Percentiles rank a stretch among this genome's conserved stretches.
Evolutionary conservation across 1,140 invertebrate genomes (phyloP).

Genomic region (Bombus cullumanus): DNA sequence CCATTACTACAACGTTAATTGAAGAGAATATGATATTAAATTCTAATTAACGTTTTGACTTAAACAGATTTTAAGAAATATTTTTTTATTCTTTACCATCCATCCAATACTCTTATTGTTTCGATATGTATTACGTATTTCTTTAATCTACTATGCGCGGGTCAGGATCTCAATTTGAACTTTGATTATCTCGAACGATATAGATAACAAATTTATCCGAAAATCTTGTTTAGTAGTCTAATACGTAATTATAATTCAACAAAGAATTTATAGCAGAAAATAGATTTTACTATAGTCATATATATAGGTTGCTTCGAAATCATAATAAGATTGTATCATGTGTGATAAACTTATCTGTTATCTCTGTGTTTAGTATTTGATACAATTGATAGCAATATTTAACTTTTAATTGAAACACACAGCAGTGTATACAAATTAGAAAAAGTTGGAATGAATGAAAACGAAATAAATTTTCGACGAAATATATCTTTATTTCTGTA

Average conservation of each 20-base stretch:
- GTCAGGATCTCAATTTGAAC: constrained; percentile 28
- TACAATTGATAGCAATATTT: background rate
- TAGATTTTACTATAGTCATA: background rate
- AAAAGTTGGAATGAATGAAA: background rate
- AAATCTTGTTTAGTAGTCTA: background rate
- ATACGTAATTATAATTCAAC: background rate
- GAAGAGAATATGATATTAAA: constrained; percentile 14
- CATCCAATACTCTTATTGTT: background rate
- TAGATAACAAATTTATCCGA: background rate
- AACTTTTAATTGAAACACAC: background rate
- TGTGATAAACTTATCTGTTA: background rate
- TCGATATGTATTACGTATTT: background rate
- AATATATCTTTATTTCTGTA: constrained; percentile 68
- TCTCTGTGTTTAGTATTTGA: background rate
- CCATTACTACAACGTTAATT: constrained; percentile 58
- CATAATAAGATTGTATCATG: background rate
- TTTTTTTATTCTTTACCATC: background rate
- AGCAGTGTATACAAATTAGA: background rate
- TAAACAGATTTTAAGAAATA: background rate
- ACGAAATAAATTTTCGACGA: constrained; percentile 26
- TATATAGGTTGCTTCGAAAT: background rate
- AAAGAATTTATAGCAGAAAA: background rate
- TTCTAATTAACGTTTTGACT: background rate
- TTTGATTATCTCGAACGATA: background rate
- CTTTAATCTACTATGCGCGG: background rate